Conservation (phyloP, 2,797 vertebrate genomes). For the Synaphobranchus kaupii region DNA sequence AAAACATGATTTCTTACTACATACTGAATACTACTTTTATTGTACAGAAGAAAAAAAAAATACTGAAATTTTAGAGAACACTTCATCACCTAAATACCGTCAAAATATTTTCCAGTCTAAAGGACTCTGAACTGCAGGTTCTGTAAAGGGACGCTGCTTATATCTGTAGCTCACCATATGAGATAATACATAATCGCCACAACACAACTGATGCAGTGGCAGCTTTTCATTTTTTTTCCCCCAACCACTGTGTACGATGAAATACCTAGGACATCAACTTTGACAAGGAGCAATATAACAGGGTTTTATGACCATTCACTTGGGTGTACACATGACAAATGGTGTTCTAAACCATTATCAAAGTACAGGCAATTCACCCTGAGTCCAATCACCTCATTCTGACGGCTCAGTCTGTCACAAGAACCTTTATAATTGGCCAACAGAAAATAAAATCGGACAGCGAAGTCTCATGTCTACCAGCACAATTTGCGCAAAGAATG, state of each 20-base stretch:
- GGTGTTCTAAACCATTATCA: slow-evolving; percentile 34
- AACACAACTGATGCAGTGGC: slow-evolving; percentile 24
- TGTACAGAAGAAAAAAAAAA: neutral
- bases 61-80: neutral
- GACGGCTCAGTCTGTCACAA: slow-evolving; percentile 22
- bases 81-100: neutral
- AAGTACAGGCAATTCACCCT: slow-evolving; percentile 35
- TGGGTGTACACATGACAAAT: slow-evolving; percentile 31
- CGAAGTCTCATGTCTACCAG: neutral
- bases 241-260: slow-evolving; percentile 17
- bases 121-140: slow-evolving; percentile 2
- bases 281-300: slow-evolving; percentile 36
- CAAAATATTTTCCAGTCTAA: neutral
- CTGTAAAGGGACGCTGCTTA: slow-evolving; percentile 1
- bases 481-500: slow-evolving; percentile 13
- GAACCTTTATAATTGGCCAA: slow-evolving; percentile 14
- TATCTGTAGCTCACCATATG: slow-evolving; percentile 24
- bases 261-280: slow-evolving; percentile 24
- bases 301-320: slow-evolving; percentile 38
- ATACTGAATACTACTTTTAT: neutral
- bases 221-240: slow-evolving; percentile 15
- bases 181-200: slow-evolving; percentile 32
- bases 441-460: slow-evolving; percentile 29
- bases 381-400: slow-evolving; percentile 36
- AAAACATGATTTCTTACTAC: slow-evolving; percentile 19